These are phyloP conservation scores for Cheracebus regulus DNA, from an alignment of 2,797 vertebrate species.

Conservation along the genomic window DNA sequence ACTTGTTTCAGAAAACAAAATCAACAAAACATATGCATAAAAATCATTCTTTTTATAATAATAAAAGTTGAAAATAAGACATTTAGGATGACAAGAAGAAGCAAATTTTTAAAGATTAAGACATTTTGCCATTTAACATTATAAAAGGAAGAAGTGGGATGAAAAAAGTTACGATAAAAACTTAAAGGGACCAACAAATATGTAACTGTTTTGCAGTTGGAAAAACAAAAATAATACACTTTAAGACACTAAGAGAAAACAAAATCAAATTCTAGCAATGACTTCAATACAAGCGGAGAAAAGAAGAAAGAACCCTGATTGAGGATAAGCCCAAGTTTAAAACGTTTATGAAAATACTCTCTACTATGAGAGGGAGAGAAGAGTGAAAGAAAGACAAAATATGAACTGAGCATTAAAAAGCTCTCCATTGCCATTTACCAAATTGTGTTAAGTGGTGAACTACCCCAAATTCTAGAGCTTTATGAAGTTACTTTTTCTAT, in stretches of 20 bases:
- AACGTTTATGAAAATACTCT: neutral
- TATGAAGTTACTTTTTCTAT: neutral
- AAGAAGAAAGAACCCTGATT: neutral
- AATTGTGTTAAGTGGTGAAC: neutral
- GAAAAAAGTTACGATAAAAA: neutral
- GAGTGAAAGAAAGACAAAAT: neutral
- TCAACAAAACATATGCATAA: neutral
- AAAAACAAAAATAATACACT: conserved; percentile 3
- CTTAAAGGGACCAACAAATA: neutral
- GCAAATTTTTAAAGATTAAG: neutral
- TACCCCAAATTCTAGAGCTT: neutral
- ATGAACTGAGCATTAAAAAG: neutral
- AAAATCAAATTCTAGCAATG: neutral
- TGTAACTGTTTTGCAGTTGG: neutral
- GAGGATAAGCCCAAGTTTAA: neutral
- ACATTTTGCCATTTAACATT: neutral
- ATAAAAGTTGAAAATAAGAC: neutral
- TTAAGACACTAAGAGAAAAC: neutral
- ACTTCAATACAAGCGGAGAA: neutral
- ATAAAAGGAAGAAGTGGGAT: neutral
- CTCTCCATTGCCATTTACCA: neutral
- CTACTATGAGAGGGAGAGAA: neutral
- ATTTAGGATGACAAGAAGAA: neutral
- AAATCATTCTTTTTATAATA: neutral
- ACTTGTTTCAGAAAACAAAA: conserved; percentile 15